Evolutionary conservation across 1,140 invertebrate species (phyloP).

Genomic region (Drosophila kikkawai): DNA sequence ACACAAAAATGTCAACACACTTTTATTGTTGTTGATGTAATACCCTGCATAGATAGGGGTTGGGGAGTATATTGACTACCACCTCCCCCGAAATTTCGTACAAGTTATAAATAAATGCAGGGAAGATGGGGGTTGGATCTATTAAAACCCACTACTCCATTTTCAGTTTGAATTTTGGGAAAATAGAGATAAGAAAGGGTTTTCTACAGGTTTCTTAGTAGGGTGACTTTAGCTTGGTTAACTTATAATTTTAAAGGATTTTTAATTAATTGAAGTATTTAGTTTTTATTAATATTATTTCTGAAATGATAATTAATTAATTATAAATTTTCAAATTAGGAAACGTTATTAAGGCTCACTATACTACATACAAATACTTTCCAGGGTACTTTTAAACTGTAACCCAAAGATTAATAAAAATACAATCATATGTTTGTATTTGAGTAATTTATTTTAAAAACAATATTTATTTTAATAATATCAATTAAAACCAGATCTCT

Average conservation of each 20-base stretch:
- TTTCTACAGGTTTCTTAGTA: neutral
- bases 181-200: neutral
- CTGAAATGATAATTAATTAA: too few species aligned
- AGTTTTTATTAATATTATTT: neutral
- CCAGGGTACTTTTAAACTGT: neutral
- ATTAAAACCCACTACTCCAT: neutral
- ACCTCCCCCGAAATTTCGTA: neutral
- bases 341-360: too few species aligned
- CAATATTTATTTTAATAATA: neutral
- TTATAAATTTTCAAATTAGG: too few species aligned
- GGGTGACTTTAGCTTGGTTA: neutral
- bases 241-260: neutral
- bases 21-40: conserved; percentile 66
- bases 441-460: neutral
- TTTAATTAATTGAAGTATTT: neutral
- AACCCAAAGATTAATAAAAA: neutral
- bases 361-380: neutral
- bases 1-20: conserved; percentile 79
- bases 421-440: neutral
- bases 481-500: neutral
- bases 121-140: neutral
- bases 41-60: conserved; percentile 40
- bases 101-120: conserved; percentile 8
- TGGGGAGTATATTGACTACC: conserved; percentile 9
- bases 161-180: neutral